phyloP scores from a whole-genome alignment of 2,888 invertebrate genomes.

The Coleophora flavipennella region DNA sequence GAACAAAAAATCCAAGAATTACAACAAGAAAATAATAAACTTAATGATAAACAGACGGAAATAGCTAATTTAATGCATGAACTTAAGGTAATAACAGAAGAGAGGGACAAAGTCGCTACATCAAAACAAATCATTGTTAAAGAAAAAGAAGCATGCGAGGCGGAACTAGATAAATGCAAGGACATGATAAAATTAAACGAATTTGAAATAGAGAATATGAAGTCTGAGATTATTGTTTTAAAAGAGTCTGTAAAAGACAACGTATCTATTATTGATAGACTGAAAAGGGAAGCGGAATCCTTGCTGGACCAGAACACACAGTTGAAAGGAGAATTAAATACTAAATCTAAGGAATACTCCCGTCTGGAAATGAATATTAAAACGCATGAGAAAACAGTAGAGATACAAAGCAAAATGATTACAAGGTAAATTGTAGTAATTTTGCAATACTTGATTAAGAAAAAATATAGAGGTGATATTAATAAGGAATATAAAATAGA shows the following conservation, averaged over 20 bases:
- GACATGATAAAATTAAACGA: constrained; percentile 40
- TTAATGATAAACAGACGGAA: constrained; percentile 16
- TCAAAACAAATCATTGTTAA: constrained; percentile 36
- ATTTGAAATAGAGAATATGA: constrained; percentile 42
- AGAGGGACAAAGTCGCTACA: constrained; percentile 32
- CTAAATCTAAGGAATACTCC: constrained; percentile 36
- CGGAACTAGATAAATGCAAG: constrained; percentile 43
- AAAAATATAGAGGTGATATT: too few relatives aligned
- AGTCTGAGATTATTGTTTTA: constrained; percentile 44
- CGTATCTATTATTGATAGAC: constrained; percentile 33
- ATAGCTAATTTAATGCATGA: constrained; percentile 25
- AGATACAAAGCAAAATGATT: constrained; percentile 55
- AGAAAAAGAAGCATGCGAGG: constrained; percentile 39
- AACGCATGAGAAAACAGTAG: constrained; percentile 54
- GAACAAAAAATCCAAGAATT: background rate
- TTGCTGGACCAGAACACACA: constrained; percentile 40
- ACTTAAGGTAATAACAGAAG: constrained; percentile 26
- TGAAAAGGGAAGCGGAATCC: constrained; percentile 40
- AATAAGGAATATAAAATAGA: too few relatives aligned
- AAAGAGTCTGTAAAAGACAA: constrained; percentile 43
- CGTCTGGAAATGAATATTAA: constrained; percentile 52
- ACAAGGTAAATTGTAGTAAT: constrained; percentile 35
- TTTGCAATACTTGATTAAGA: too few relatives aligned
- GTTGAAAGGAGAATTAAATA: constrained; percentile 44
- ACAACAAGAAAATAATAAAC: background rate